Base-by-base conservation (phyloP, 2,113 vertebrate species). In the Heptranchias perlo region DNA sequence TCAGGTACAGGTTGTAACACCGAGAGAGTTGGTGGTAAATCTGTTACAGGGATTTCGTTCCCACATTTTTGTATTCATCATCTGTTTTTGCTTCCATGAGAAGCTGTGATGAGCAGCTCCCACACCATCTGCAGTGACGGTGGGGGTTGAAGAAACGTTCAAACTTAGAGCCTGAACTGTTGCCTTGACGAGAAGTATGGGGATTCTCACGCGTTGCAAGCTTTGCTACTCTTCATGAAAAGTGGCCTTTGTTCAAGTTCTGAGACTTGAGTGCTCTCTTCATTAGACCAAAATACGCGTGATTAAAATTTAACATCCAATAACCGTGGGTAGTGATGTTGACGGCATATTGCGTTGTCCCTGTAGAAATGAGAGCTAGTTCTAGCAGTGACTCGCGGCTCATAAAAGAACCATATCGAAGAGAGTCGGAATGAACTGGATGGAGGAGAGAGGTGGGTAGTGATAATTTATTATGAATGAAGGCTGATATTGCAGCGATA, bases 41-140 rank as follows among this genome's bases (percentile, higher is more conserved):
- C 94, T 95, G 94, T 69, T 95, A 16, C 94, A 69, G 94, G 64
- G 94, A 95, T 11, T 73, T 95, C 73, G 44, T 95, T 69, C 64
- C 94, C 62, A 95, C 44, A 95, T 69, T 96, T 91, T 65, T 39
- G 64, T 96, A 96, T 21, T 7, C 87, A 92, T 95, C 61, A 44
- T 94, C 44, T 82, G 52, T 95, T 91, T 96, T 96, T 96, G 62
- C 67, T 49, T 95, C 23, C 39, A 78, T 28, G 28, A 96, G 95
- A 82, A 97, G 96, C 96, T 97, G 96, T 96, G 96, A 96, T 93
- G 96, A 95, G 73, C 96, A 96, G 96, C 96, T 96, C 96, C 96
- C 96, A 96, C 96, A 35, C 35, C 96, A 97, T 97, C 96, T 97
- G 97, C 96, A 96, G 96, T 91, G 64, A 96, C 96, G 96, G 96